Conservation (phyloP, 2,797 vertebrate species). For the Simalia tracyae region DNA sequence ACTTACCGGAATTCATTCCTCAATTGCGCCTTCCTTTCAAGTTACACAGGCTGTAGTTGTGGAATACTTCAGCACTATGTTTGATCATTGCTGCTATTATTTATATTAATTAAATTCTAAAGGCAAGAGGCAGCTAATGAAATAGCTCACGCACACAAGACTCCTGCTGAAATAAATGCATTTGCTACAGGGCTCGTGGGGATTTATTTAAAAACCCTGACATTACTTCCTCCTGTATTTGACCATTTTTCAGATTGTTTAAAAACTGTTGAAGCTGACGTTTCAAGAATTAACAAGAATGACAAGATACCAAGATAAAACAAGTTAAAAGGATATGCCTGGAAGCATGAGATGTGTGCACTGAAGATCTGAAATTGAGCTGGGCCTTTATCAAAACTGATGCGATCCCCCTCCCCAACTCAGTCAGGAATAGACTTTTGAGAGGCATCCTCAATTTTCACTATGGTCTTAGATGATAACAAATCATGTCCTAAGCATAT, state of each 20-base stretch:
- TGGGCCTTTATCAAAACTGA: constrained; percentile 46
- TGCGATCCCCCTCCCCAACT: background rate
- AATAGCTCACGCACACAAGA: background rate
- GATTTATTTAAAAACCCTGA: background rate
- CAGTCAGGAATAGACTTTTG: background rate
- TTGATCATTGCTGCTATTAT: background rate
- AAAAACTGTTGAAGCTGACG: background rate
- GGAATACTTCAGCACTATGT: background rate
- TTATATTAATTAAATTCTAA: background rate
- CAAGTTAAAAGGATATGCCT: constrained; percentile 65
- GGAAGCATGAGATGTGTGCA: constrained; percentile 39
- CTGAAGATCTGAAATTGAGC: constrained; percentile 55
- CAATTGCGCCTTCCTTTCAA: background rate
- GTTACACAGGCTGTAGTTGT: background rate
- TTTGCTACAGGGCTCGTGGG: background rate
- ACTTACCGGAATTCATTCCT: too few relatives aligned
- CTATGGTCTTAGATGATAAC: background rate
- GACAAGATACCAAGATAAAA: constrained; percentile 58
- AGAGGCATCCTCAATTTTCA: background rate
- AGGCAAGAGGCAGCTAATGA: background rate
- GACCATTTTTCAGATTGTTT: background rate
- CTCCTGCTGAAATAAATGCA: background rate
- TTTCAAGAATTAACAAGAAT: constrained; percentile 40
- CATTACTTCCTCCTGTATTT: background rate
- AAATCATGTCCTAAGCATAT: background rate